Percentiles rank a stretch among this genome's conserved stretches.
Conservation (phyloP, 37 sponge, comb jelly and placozoan genomes). For the Mnemiopsis leidyi region DNA sequence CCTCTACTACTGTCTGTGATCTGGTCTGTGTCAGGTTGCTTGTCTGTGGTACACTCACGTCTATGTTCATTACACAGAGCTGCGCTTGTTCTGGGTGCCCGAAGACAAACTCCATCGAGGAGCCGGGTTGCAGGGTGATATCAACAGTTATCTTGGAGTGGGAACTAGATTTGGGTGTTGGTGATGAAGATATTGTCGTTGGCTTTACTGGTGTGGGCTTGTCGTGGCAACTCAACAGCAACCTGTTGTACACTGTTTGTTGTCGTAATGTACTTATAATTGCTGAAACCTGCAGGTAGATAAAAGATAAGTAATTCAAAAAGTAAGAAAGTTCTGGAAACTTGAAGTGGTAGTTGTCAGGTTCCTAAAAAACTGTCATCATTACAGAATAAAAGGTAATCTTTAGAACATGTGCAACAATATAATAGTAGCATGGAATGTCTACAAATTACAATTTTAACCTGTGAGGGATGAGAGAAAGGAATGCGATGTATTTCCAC, state of each 20-base stretch:
- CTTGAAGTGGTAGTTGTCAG: too few relatives aligned
- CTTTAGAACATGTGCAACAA: too few relatives aligned
- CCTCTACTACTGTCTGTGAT: not conserved
- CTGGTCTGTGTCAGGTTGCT: not conserved
- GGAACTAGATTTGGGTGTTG: not conserved
- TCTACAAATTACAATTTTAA: too few relatives aligned
- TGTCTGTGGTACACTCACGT: not conserved
- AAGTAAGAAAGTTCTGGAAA: too few relatives aligned
- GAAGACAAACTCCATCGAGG: slow-evolving; percentile 2
- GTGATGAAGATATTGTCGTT: not conserved
- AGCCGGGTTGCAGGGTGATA: not conserved
- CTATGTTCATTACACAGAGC: slow-evolving; percentile 29
- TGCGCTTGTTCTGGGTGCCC: not conserved
- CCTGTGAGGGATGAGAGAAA: slow-evolving; percentile 47
- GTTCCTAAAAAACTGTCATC: not conserved
- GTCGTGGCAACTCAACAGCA: slow-evolving; percentile 38
- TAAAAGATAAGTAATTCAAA: not conserved
- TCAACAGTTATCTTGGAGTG: not conserved
- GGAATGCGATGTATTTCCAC: slow-evolving; percentile 6
- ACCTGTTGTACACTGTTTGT: not conserved
- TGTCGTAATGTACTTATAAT: slow-evolving; percentile 13
- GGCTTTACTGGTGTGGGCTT: not conserved
- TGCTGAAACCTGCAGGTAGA: not conserved
- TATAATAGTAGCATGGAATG: too few relatives aligned
- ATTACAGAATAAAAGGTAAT: too few relatives aligned